Base-by-base conservation (phyloP, 2,888 invertebrate genomes). In the Automeris io region DNA sequence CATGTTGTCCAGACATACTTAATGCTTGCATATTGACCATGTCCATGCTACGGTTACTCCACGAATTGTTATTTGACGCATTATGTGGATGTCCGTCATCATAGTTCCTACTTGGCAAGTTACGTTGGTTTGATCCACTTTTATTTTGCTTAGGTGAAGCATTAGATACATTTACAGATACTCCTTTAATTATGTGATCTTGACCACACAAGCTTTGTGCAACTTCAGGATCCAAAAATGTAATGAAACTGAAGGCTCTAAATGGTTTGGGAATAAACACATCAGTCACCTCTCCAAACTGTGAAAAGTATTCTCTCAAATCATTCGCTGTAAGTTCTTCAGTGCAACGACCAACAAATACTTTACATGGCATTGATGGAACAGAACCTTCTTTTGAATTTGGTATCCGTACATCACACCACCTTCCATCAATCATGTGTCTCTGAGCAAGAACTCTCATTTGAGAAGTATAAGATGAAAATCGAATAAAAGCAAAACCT, bases 401-500 rank as follows among this genome's bases (percentile, higher is more conserved):
- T 25, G 99, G 99, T 78, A 99, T 95, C 88, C 98, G 96, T 6
- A 99, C 98, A 88, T 99, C 98, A 87, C 99, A 99, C 95, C 97
- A 97, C 57, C 99, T 89, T 0, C 98, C 98, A 86, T 98, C 98
- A 57, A 99, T 98, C 90, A 97, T 94, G 79, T 98, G 98, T 50
- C 97, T 90, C 70, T 97, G 95, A 5, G 96, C 93, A 47, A 99
- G 88, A 32, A 97, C 98, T 68, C 97, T 91, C 88, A 96, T 92
- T 80, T 99, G 99, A 40, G 96, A 94, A 61, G 98, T 97, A 72
- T 97, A 97, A 49, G 95, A 95, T 39, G 93, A 93, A 87, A 99
- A 99, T 56, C 98, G 89, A 47, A 99, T 97, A 78, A 99, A 99
- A 46, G 99, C 99, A 82, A 99, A 99, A 37, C 99, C 99, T 85